Evolutionary conservation across 2,888 invertebrate genomes (phyloP), one percentile per base, ranked within the genome.

Genomic region (Trachelus stipa): DNA sequence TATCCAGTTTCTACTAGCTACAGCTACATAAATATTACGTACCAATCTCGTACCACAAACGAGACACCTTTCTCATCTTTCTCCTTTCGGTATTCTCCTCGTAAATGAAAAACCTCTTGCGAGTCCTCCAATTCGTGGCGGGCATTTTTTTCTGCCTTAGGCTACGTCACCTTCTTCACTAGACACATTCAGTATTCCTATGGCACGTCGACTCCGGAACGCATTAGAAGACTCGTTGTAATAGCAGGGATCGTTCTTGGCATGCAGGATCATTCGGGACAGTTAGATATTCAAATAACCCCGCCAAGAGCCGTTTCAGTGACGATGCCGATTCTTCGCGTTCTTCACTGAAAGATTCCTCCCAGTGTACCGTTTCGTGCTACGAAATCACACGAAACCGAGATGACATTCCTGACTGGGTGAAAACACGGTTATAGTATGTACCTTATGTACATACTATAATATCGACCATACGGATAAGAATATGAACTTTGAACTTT

Each of bases 381-480:
- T 56, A 56, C 23, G 31, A 31, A 31, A 31, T 1, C 31, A 31
- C 1, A 31, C 33, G 56, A 76, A 35, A 76, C 71, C 37, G 30
- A 73, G n/a, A 76, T 37, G 76, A 76, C 56, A 77, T 77, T 77
- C 77, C 73, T 23, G 40, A 68, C 56, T 73, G 56, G 68, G 33
- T 40, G 37, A 40, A 76, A 76, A 35, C 71, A n/a, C 23, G 71
- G n/a, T n/a, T n/a, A n/a, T n/a, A n/a, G n/a, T n/a, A n/a, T n/a
- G n/a, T 73, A 37, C 76, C 35, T 30, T 37, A 9, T 11, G 74
- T 9, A 1, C 23, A 23, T 56, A 23, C 9, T 23, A 1, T 23
- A 56, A 56, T 56, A 56, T 56, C 56, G 9, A 56, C 9, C 23
- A 9, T 23, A 23, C 23, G 23, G 56, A 56, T 56, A 56, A 56